Base-by-base conservation (phyloP, 2,797 vertebrate species). In the Furcifer pardalis region DNA sequence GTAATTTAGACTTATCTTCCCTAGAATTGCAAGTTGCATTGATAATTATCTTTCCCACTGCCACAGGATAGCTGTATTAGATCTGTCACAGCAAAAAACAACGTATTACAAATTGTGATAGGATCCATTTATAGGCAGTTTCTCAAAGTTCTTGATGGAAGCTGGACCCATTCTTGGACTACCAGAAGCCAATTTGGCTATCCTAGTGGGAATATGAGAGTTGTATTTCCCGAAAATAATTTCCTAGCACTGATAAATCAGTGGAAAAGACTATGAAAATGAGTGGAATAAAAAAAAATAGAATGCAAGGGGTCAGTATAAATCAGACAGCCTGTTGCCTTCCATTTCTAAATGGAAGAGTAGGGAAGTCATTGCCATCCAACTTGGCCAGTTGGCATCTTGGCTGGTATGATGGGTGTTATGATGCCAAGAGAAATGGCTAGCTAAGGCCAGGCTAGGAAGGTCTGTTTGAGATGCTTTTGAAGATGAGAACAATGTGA, bases 11-110 rank as follows among this genome's bases (percentile, higher is more conserved):
- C 84, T 77, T 85, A 40, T 17, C 37, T 85, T n/a, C 6, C 9
- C 5, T 87, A 37, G 21, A 40, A 79, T 9, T 77, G n/a, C 7
- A 0, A 0, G 49, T 30, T 35, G 10, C 35, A 1, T 0, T 15
- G 8, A 15, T 85, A n/a, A 3, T 82, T 82, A 4, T 44, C 42
- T 63, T 65, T 44, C 32, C 60, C 32, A 32, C 40, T 42, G 32
- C 40, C 49, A 13, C 44, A 62, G 62, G 37, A 27, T 25, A 79
- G n/a, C 17, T 2, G 2, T 32, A 37, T 40, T 42, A 42, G 25
- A n/a, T 17, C 76, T 42, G 30, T 15, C 49, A 63, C 19, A 79
- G 44, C n/a, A 66, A 49, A 66, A 46, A 79, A 69, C 6, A 15
- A 17, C 13, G 42, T n/a, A 44, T 2, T n/a, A 44, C 21, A 63